Evolutionary conservation across 2,888 invertebrate species (phyloP), one percentile per base, ranked within the genome.

Genomic region (Netelia virgata): DNA sequence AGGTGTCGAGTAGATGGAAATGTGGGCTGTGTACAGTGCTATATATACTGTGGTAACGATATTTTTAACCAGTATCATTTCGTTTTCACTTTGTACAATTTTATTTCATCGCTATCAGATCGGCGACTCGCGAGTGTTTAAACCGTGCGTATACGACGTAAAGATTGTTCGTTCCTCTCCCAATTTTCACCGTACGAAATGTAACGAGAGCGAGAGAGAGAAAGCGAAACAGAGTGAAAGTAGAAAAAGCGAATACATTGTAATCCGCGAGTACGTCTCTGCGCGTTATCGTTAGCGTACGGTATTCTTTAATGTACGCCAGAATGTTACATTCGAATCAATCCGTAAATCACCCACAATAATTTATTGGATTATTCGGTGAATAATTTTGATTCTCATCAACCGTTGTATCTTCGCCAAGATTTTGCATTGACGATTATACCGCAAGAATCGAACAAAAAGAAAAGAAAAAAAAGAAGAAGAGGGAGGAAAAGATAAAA

Each of bases 21-120:
- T 80, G 53, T 79, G 83, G 82, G 86, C 86, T 85, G 86, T 85
- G 85, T 85, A 76, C 43, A 50, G 55, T 41, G 28, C 43, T 72
- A 43, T 75, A 82, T 82, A 85, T 86, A 84, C 63, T 76, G 81
- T 63, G 59, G 82, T 73, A 72, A 79, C 43, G 43, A 82, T 82
- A 80, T 76, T 85, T 18, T 57, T 57, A 18, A 18, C 18, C 10
- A 57, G 18, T 9, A 68, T 82, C 74, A 68, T 76, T 77, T 76
- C 70, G 66, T 76, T 76, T 82, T 64, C 43, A 70, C 64, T 43
- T 70, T 55, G 64, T 76, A 64, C 72, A 72, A 77, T 69, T 77
- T 77, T 77, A 11, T 57, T 18, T 18, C 59, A 59, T 47, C 28
- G 53, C 64, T 63, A 61, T 77, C 61, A 3, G 47, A 47, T 76